Conservation (phyloP, 2,113 vertebrate species). For the human region GRCh38 chr2:69528001-69528500, state of each 20-base stretch:
- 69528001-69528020: constrained; percentile 26
- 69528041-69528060: not conserved
- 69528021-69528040: not conserved
- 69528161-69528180: not conserved
- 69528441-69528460: not conserved
- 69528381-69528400: not conserved
- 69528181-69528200: not conserved
- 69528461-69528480: not conserved
- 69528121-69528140: not conserved
- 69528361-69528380: not conserved
- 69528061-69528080: not conserved
- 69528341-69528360: not conserved
- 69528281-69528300: not conserved
- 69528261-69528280: not conserved
- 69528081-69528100: not conserved
- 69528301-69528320: not conserved
- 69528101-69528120: not conserved
- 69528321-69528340: not conserved
- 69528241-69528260: not conserved
- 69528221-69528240: not conserved
- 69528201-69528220: not conserved
- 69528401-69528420: not conserved
- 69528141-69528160: not conserved
- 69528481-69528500: not conserved
- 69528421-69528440: not conserved